These are phyloP conservation scores for Corythaeola cristata DNA, from an alignment of 2,113 vertebrate species.

Conservation along the genomic window DNA sequence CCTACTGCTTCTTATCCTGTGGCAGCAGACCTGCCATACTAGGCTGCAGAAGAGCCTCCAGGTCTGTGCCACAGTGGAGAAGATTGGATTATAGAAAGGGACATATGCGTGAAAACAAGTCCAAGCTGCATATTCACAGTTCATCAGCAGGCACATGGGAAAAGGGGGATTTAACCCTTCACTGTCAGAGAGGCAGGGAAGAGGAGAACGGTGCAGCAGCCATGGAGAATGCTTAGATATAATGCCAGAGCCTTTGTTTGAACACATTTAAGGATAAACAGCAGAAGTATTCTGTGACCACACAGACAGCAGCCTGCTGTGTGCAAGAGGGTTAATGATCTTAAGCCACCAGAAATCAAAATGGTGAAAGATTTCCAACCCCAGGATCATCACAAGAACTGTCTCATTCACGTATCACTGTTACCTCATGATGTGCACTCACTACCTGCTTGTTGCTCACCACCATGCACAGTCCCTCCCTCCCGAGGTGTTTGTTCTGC, in stretches of 20 bases:
- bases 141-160: background rate
- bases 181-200: background rate
- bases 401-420: background rate
- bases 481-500: background rate
- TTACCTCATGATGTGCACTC: background rate
- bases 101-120: constrained; percentile 6
- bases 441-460: background rate
- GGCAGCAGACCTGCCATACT: constrained; percentile 30
- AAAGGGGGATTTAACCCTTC: constrained; percentile 7
- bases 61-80: constrained; percentile 30
- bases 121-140: constrained; percentile 24
- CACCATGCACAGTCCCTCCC: background rate
- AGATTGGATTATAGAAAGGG: constrained; percentile 52
- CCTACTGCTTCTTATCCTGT: constrained; percentile 41
- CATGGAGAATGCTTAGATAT: background rate
- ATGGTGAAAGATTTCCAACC: background rate
- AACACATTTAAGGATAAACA: background rate
- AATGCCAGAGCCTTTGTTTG: background rate
- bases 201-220: background rate
- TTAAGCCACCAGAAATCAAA: background rate
- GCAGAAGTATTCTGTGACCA: background rate
- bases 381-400: background rate
- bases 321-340: background rate
- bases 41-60: constrained; percentile 52
- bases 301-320: background rate